phyloP scores from a whole-genome alignment of 2,797 vertebrate species.

The Melanotaenia nigrans region DNA sequence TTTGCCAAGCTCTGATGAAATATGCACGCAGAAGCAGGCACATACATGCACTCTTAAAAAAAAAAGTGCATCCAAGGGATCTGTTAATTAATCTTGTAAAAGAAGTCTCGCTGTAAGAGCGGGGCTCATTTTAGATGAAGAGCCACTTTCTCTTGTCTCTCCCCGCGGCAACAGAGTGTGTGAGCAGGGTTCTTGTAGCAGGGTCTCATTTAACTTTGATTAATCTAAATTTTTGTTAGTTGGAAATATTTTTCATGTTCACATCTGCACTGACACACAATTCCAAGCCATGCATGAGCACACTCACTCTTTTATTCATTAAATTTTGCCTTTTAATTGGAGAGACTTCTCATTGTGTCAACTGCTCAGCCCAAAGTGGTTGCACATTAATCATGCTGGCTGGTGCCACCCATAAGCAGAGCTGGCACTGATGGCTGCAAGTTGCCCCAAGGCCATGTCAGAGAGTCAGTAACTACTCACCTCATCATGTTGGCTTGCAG shows the following conservation, averaged over 20 bases:
- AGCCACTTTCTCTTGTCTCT: constrained; percentile 54
- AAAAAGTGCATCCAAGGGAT: constrained; percentile 61
- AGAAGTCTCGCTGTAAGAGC: constrained; percentile 57
- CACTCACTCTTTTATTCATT: constrained; percentile 35
- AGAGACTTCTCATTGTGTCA: constrained; percentile 38
- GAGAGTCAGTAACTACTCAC: constrained; percentile 40
- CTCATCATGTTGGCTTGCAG: constrained; percentile 27
- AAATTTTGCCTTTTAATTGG: constrained; percentile 58
- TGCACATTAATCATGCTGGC: constrained; percentile 40
- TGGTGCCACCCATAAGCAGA: constrained; percentile 20
- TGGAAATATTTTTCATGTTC: constrained; percentile 23
- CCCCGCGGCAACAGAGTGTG: constrained; percentile 39
- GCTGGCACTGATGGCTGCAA: constrained; percentile 21
- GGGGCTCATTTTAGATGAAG: constrained; percentile 61
- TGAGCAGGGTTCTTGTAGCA: constrained; percentile 29
- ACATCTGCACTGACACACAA: constrained; percentile 12
- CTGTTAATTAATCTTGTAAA: constrained; percentile 79
- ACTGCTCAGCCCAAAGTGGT: constrained; percentile 24
- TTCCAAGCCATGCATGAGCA: constrained; percentile 16
- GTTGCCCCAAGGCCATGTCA: constrained; percentile 33
- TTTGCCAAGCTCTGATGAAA: constrained; percentile 66
- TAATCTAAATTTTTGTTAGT: constrained; percentile 25
- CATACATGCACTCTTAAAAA: constrained; percentile 35
- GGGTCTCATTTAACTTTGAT: constrained; percentile 55
- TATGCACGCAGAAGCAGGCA: constrained; percentile 11